Conservation (phyloP, 2,797 vertebrate genomes). For the Hipposideros larvatus region DNA sequence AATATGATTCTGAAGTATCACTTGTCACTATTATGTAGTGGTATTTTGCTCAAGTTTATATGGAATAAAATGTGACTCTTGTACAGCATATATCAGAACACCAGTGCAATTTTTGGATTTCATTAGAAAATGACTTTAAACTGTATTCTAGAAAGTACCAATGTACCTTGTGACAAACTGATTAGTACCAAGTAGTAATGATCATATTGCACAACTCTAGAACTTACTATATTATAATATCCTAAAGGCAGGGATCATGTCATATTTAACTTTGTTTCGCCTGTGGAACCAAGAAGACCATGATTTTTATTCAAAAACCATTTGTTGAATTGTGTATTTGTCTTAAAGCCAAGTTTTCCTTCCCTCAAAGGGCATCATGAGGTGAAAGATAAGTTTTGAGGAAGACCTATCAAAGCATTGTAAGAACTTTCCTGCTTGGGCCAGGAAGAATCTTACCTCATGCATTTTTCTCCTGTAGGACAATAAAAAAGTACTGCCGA, state of each 20-base stretch:
- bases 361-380: not conserved
- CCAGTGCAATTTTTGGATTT: constrained; percentile 82
- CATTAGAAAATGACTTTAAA: constrained; percentile 77
- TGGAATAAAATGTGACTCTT: constrained; percentile 78
- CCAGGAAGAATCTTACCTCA: not conserved
- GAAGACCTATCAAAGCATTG: not conserved
- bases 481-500: not conserved
- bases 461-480: not conserved
- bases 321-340: constrained; percentile 75
- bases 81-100: constrained; percentile 73
- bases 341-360: constrained; percentile 60
- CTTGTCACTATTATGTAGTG: constrained; percentile 57
- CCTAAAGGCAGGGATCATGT: constrained; percentile 82
- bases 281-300: constrained; percentile 66
- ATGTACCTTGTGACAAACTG: constrained; percentile 77
- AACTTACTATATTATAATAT: constrained; percentile 41
- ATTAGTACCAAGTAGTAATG: constrained; percentile 76
- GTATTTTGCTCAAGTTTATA: constrained; percentile 83
- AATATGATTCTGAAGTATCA: constrained; percentile 56
- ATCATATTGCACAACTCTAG: not conserved
- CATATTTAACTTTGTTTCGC: constrained; percentile 14
- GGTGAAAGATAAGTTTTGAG: not conserved
- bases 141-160: constrained; percentile 82
- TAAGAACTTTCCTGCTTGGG: not conserved
- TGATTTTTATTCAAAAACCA: constrained; percentile 78